Percentiles rank a stretch among this genome's conserved stretches.
phyloP scores from a whole-genome alignment of 64 coral and sea anemone species.

The Acropora tenuis region DNA sequence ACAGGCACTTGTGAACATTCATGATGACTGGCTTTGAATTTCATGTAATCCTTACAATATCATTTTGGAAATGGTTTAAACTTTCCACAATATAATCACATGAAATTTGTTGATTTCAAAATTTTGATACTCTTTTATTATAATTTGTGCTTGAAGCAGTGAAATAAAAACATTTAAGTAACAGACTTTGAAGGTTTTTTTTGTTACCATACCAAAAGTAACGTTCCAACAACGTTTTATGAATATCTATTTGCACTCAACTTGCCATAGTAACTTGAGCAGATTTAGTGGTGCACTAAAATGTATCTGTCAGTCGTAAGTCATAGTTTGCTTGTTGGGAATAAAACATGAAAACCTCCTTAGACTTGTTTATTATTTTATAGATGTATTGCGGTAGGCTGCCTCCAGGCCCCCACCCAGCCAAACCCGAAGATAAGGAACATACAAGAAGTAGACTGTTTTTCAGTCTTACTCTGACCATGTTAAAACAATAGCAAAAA shows the following conservation, averaged over 20 bases:
- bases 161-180: neutral
- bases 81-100: neutral
- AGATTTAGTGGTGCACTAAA: neutral
- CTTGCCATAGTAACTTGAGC: neutral
- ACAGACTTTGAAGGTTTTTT: neutral
- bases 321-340: neutral
- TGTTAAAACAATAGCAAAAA: no score
- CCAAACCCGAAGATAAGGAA: neutral
- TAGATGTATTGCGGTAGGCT: neutral
- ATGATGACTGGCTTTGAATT: neutral
- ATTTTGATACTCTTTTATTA: neutral
- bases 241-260: constrained; percentile 7
- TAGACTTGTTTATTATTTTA: neutral
- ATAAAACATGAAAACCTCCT: neutral
- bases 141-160: neutral
- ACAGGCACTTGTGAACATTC: neutral
- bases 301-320: neutral
- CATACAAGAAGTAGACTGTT: no score
- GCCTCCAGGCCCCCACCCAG: neutral
- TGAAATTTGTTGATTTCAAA: neutral
- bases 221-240: neutral
- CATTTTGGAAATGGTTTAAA: neutral
- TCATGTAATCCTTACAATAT: neutral
- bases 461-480: no score
- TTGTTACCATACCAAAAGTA: neutral